Evolutionary conservation across 2,797 vertebrate genomes (phyloP).

Genomic region (Enteromius fasciolatus): DNA sequence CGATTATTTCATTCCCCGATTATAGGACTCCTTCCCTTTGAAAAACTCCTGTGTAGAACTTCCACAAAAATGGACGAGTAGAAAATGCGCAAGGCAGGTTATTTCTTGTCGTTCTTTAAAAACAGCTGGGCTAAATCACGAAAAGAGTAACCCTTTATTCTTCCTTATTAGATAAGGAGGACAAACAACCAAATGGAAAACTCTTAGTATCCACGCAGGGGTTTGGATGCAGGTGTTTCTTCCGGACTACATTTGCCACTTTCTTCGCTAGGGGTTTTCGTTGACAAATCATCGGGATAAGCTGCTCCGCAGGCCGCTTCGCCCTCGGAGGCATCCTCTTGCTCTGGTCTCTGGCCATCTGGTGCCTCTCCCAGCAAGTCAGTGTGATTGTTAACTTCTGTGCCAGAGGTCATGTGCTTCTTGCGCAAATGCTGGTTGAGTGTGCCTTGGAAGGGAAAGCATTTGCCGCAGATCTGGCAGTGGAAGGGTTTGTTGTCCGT

Average conservation of each 20-base stretch:
- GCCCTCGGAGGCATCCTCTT: conserved; percentile 84
- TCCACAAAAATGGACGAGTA: conserved; percentile 72
- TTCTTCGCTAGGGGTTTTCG: conserved; percentile 70
- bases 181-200: conserved; percentile 27
- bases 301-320: conserved; percentile 82
- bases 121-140: conserved; percentile 64
- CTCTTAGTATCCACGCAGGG: conserved; percentile 71
- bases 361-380: conserved; percentile 87
- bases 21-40: conserved; percentile 77
- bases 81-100: conserved; percentile 71
- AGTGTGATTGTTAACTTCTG: conserved; percentile 83
- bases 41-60: conserved; percentile 72
- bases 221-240: conserved; percentile 76
- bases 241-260: conserved; percentile 78
- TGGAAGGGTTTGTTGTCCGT: conserved; percentile 99
- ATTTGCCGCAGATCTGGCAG: conserved; percentile 98
- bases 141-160: conserved; percentile 75
- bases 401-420: conserved; percentile 90
- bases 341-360: conserved; percentile 79
- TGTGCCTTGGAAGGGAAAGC: conserved; percentile 98
- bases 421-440: conserved; percentile 99
- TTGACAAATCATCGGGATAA: conserved; percentile 77
- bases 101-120: conserved; percentile 66
- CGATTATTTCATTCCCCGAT: conserved; percentile 72
- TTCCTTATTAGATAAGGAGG: conserved; percentile 66